These are phyloP conservation scores for Gymnocypris eckloni DNA, from an alignment of 2,797 vertebrate species.

Conservation along the genomic window DNA sequence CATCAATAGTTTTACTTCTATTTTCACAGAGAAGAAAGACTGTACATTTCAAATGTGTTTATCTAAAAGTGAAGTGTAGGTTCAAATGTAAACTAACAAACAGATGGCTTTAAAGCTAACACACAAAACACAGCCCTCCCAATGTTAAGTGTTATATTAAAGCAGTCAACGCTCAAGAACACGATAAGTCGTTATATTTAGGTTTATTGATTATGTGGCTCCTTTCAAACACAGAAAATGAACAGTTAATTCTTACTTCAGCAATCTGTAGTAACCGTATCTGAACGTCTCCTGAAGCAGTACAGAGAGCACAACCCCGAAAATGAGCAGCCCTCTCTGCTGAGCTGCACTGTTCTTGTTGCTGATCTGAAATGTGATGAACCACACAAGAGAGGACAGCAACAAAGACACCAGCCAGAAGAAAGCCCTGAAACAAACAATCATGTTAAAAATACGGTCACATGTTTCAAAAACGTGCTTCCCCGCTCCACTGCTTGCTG, in stretches of 20 bases:
- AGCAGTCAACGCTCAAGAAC: background rate
- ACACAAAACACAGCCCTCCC: background rate
- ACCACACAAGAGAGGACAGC: constrained; percentile 81
- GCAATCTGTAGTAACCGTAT: constrained; percentile 79
- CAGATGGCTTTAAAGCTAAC: background rate
- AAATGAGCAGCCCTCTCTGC: constrained; percentile 82
- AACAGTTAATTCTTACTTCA: constrained; percentile 76
- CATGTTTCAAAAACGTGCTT: background rate
- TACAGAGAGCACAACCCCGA: constrained; percentile 80
- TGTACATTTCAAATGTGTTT: background rate
- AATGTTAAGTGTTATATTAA: background rate
- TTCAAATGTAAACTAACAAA: background rate
- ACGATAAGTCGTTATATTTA: background rate
- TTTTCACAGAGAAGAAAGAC: background rate
- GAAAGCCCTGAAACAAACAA: constrained; percentile 73
- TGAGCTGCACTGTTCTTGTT: constrained; percentile 71
- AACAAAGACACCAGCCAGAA: constrained; percentile 82
- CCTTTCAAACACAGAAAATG: background rate
- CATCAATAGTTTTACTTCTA: background rate
- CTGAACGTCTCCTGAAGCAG: constrained; percentile 80
- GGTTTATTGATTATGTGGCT: background rate
- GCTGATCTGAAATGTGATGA: constrained; percentile 78
- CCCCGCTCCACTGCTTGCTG: background rate
- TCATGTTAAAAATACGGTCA: background rate
- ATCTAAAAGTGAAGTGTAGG: background rate